Base-by-base conservation (phyloP, 1,140 invertebrate species). In the Rhopalosiphum maidis region DNA sequence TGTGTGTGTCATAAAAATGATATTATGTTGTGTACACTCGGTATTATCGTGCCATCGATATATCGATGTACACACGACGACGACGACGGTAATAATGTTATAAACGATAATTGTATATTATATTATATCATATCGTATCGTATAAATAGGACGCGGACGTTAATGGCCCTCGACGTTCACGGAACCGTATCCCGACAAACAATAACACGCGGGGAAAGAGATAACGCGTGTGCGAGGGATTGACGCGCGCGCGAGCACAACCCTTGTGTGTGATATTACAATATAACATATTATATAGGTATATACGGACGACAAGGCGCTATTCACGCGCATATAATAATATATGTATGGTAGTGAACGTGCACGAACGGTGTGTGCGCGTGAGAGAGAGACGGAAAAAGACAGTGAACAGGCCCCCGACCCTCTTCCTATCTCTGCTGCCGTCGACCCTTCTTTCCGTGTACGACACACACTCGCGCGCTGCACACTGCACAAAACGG, bases 171-270 rank as follows among this genome's bases (percentile, higher is more conserved):
- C 82, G 91, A 93, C 35, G 91, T 86, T 86, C 91, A 93, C 91
- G 91, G 43, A 82, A 85, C 91, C 91, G 91, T 93, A 55, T 54
- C 91, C 82, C 91, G 91, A 93, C 82, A 93, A 93, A 93, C 82
- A 93, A 86, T 86, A 85, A 86, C 91, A 85, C 82, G 48, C 89
- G 82, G 35, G 82, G 68, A 55, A 37, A 85, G 48, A 85, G 35
- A 86, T 86, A 86, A 86, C 60, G 60, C 60, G 60, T 86, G 77
- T 55, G 91, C 91, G 48, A 86, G 91, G 82, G 82, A 93, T 93
- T 85, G 77, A 93, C 77, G 77, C 35, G 48, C 46, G 48, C 91
- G 35, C 48, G 48, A 83, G n/a, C 90, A 25, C 35, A 85, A 92
- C 91, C 91, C 91, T 92, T 92, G 91, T 90, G 88, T 37, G 88